These are phyloP conservation scores for Zingel zingel DNA, from an alignment of 2,113 vertebrate species.

Conservation along the genomic window DNA sequence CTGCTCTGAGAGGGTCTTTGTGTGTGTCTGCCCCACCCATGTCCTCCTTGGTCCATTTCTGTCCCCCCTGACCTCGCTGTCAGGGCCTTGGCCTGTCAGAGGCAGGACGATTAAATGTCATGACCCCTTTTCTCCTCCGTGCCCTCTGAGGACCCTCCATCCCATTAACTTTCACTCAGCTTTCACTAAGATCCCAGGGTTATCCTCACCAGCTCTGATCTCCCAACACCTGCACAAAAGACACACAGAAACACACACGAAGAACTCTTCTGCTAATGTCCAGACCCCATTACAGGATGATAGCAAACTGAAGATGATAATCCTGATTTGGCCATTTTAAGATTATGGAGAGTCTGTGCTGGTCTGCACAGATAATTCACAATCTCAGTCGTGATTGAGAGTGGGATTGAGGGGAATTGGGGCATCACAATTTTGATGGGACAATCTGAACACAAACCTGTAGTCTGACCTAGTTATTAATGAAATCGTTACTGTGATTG, in stretches of 20 bases:
- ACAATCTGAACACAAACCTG: not conserved
- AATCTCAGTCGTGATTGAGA: not conserved
- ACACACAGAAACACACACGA: slow-evolving; percentile 36
- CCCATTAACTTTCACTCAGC: slow-evolving; percentile 80
- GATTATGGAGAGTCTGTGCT: slow-evolving; percentile 10
- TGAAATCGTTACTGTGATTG: not conserved
- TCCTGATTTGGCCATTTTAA: slow-evolving; percentile 22
- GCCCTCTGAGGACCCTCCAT: slow-evolving; percentile 66
- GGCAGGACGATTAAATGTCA: slow-evolving; percentile 77
- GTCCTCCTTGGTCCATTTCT: slow-evolving; percentile 59
- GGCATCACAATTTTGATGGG: too few species aligned
- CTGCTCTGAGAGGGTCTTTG: slow-evolving; percentile 71
- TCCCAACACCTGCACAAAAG: slow-evolving; percentile 64
- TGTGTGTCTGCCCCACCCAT: slow-evolving; percentile 64
- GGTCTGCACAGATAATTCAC: not conserved
- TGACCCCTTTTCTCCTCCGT: slow-evolving; percentile 69
- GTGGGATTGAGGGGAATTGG: not conserved
- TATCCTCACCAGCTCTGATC: slow-evolving; percentile 64
- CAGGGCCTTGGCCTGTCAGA: slow-evolving; percentile 62
- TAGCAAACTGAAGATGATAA: slow-evolving; percentile 7
- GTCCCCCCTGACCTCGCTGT: slow-evolving; percentile 72
- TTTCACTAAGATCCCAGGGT: slow-evolving; percentile 64
- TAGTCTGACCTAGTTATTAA: not conserved
- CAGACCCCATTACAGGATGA: slow-evolving; percentile 17
- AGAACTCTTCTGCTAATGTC: slow-evolving; percentile 9